These are phyloP conservation scores for Pogonocherus hispidulus DNA, from an alignment of 2,888 invertebrate species.

Conservation along the genomic window DNA sequence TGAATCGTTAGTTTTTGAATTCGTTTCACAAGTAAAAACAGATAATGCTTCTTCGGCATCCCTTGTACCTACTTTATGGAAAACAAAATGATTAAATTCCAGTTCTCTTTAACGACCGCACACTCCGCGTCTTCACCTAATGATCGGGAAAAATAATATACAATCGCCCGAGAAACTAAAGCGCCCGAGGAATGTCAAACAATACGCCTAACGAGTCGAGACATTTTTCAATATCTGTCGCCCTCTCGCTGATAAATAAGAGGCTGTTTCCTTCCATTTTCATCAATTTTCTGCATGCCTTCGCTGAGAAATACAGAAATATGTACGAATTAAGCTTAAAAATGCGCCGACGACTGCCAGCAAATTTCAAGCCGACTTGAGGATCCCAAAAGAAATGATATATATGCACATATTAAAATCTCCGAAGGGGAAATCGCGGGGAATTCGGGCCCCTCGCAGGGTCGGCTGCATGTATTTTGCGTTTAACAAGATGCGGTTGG, in stretches of 20 bases:
- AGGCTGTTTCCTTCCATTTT: conserved; percentile 41
- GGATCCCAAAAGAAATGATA: conserved; percentile 32
- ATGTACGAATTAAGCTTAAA: conserved; percentile 53
- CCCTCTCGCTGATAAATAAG: conserved; percentile 11
- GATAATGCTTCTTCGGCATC: too few species aligned
- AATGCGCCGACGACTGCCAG: conserved; percentile 37
- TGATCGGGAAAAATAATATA: too few species aligned
- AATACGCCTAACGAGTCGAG: conserved; percentile 22
- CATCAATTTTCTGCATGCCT: conserved; percentile 50
- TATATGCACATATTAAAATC: conserved; percentile 42
- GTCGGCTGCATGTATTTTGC: too few species aligned
- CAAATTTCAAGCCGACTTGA: conserved; percentile 34
- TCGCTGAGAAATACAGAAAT: conserved; percentile 47
- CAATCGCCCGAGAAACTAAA: too few species aligned
- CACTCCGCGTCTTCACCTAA: too few species aligned
- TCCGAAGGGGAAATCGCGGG: neutral
- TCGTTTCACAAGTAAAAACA: too few species aligned
- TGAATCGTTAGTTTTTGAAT: too few species aligned
- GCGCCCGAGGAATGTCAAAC: conserved; percentile 18
- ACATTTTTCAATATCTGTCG: conserved; percentile 28
- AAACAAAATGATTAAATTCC: too few species aligned
- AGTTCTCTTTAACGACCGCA: too few species aligned
- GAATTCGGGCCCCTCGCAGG: neutral
- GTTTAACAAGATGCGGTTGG: too few species aligned
- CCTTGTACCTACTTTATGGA: too few species aligned